These are phyloP conservation scores for Leucosticte australis DNA, from an alignment of 2,113 vertebrate genomes.

Conservation along the genomic window DNA sequence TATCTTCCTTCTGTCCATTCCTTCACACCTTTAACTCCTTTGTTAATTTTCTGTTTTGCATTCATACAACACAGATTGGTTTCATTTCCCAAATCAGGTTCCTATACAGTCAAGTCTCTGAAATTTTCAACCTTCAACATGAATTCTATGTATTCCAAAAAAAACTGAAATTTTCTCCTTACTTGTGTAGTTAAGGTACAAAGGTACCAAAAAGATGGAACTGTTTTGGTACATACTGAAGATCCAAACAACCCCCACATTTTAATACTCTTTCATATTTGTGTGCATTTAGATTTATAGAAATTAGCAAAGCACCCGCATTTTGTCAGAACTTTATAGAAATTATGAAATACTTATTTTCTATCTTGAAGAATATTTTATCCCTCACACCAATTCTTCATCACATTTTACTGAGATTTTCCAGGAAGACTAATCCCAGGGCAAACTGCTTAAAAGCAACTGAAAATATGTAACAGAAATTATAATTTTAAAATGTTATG, in stretches of 20 bases:
- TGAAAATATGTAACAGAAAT: not conserved
- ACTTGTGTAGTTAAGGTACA: not conserved
- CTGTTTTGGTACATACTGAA: not conserved
- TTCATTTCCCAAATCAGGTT: not conserved
- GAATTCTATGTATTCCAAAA: not conserved
- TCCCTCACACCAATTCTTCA: not conserved
- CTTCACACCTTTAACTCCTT: not conserved
- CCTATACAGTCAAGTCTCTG: not conserved
- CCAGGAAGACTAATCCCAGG: not conserved
- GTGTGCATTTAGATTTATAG: not conserved
- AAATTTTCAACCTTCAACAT: not conserved
- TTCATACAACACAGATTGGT: not conserved
- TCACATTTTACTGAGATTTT: not conserved
- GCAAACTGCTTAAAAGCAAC: not conserved
- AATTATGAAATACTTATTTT: not conserved
- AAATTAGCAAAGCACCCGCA: not conserved
- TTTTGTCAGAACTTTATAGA: not conserved
- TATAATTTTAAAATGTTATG: not conserved
- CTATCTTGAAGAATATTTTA: not conserved
- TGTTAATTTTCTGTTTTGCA: not conserved
- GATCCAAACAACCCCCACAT: not conserved
- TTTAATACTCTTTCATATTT: not conserved
- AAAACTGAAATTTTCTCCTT: rapidly evolving
- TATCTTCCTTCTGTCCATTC: not conserved
- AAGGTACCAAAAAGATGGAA: rapidly evolving